A percentile compares a stretch with the other conserved stretches of the same genome.
Conservation (phyloP, 1,140 invertebrate species). For the Ctenoplectra terminalis region DNA sequence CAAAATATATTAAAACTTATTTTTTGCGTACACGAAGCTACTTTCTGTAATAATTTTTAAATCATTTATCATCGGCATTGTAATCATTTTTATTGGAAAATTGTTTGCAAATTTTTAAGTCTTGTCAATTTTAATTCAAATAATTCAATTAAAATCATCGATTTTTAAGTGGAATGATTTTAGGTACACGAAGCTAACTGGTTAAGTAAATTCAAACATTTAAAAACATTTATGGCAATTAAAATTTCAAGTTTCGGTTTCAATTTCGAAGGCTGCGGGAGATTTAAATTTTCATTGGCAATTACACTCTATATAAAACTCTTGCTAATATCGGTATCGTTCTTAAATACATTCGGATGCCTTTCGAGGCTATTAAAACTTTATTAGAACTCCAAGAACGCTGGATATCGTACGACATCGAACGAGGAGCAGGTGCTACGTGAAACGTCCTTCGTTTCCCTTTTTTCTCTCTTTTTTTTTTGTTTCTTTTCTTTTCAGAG, state of each 20-base stretch:
- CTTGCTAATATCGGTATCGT: neutral
- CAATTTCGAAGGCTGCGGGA: neutral
- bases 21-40: too few relatives aligned
- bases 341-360: neutral
- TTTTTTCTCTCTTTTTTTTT: too few relatives aligned
- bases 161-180: too few relatives aligned
- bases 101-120: too few relatives aligned
- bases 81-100: too few relatives aligned
- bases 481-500: neutral
- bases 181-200: too few relatives aligned
- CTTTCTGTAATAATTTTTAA: too few relatives aligned
- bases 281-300: neutral
- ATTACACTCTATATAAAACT: neutral
- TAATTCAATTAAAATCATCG: too few relatives aligned
- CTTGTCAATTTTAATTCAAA: too few relatives aligned
- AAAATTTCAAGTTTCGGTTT: neutral
- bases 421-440: constrained; percentile 6
- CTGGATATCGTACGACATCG: constrained; percentile 2
- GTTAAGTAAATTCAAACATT: neutral
- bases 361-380: neutral
- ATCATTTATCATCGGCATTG: too few relatives aligned
- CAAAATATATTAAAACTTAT: too few relatives aligned
- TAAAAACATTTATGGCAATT: neutral
- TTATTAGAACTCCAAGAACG: neutral
- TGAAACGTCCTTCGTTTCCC: neutral